These are phyloP conservation scores for Euspilapteryx auroguttella DNA, from an alignment of 2,888 invertebrate species.

Conservation along the genomic window DNA sequence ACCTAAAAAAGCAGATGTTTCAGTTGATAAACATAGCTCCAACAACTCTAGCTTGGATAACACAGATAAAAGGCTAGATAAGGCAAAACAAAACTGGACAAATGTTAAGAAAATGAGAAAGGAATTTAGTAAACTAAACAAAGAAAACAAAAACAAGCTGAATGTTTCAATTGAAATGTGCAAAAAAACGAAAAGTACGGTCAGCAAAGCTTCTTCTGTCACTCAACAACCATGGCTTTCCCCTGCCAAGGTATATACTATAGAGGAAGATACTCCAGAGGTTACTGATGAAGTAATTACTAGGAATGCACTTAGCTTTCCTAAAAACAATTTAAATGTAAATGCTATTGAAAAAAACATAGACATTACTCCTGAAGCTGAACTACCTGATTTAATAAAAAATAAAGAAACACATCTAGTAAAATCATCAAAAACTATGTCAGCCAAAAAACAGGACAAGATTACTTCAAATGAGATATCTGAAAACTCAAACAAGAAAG, in stretches of 20 bases:
- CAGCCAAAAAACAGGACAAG: no score
- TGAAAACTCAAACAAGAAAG: background rate
- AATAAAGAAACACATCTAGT: no score
- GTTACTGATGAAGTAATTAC: conserved; percentile 4
- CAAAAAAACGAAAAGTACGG: conserved; percentile 24
- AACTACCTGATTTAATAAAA: background rate
- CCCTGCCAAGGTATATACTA: conserved; percentile 11
- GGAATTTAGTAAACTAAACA: conserved; percentile 41
- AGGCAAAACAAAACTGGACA: conserved; percentile 32
- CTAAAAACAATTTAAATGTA: no score
- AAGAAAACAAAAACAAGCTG: conserved; percentile 34
- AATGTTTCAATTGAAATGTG: conserved; percentile 50
- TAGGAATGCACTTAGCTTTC: no score
- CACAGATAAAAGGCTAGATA: conserved; percentile 20
- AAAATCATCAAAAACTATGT: no score
- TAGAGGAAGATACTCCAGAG: conserved; percentile 29
- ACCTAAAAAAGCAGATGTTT: conserved; percentile 10
- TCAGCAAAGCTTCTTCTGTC: conserved; percentile 11
- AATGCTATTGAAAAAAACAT: conserved; percentile 6
- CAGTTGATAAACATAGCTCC: conserved; percentile 16
- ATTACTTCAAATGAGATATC: background rate
- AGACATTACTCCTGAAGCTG: background rate
- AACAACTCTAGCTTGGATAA: conserved; percentile 20
- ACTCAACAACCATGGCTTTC: background rate
- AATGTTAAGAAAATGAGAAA: conserved; percentile 48